Conservation (phyloP, 1,140 invertebrate species). For the Sitophilus oryzae region DNA sequence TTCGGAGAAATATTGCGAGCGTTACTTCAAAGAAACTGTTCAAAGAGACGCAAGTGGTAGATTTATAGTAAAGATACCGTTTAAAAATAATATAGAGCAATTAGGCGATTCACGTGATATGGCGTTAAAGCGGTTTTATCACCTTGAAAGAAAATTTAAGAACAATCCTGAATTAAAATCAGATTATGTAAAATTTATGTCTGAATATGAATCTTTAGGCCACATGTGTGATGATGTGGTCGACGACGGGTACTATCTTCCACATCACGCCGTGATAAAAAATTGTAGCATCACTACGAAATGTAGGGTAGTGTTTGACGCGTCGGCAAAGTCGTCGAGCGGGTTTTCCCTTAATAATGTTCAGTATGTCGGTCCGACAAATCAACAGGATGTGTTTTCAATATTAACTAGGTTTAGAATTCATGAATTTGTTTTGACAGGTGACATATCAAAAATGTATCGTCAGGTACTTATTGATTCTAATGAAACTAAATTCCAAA, state of each 20-base stretch:
- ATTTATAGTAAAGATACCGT: conserved; percentile 12
- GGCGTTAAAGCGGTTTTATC: conserved; percentile 3
- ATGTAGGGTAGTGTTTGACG: conserved; percentile 4
- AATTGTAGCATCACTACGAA: conserved; percentile 3
- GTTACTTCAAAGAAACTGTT: neutral
- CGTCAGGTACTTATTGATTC: conserved; percentile 40
- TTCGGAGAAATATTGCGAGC: conserved; percentile 5
- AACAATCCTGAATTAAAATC: conserved; percentile 13
- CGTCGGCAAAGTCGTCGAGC: conserved; percentile 3
- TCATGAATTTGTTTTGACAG: conserved; percentile 35
- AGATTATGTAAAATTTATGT: conserved; percentile 15
- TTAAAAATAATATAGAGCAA: conserved; percentile 2
- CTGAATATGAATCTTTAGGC: conserved; percentile 11
- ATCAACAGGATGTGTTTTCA: conserved; percentile 44
- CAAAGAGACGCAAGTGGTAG: neutral
- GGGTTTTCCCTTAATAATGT: conserved; percentile 42
- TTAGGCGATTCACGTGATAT: conserved; percentile 1
- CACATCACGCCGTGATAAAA: conserved; percentile 36
- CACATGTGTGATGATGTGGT: conserved; percentile 8
- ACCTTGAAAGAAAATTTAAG: conserved; percentile 6
- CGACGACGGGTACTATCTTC: conserved; percentile 28
- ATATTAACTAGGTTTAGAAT: conserved; percentile 44
- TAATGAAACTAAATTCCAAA: conserved; percentile 40
- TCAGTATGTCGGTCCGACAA: conserved; percentile 37
- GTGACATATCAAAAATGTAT: conserved; percentile 46